Evolutionary conservation across 2,113 vertebrate species (phyloP).

Genomic region (Cichladusa arquata): DNA sequence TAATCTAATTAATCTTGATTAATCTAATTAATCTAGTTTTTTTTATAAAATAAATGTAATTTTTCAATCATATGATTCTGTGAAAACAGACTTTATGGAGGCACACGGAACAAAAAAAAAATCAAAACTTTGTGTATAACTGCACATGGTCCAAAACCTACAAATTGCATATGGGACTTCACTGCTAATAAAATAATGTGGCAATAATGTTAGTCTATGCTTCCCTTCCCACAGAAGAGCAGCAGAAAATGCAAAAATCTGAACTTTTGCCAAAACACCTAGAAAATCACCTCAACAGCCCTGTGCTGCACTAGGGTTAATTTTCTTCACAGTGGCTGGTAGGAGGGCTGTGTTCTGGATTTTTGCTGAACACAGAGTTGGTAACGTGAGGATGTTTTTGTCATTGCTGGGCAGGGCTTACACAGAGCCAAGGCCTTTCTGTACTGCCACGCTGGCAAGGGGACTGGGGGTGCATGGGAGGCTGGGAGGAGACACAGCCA

Average conservation of each 20-base stretch:
- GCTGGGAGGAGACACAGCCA: background rate
- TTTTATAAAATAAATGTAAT: background rate
- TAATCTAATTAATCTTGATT: background rate
- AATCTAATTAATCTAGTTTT: background rate
- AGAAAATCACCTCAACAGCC: background rate
- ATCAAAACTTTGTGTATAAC: background rate
- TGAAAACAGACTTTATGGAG: background rate
- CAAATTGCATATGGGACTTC: background rate
- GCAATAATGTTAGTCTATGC: constrained; percentile 8
- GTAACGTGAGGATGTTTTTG: background rate
- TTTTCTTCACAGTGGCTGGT: background rate
- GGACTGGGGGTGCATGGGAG: too few species aligned
- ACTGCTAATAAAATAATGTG: background rate
- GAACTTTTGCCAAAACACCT: background rate
- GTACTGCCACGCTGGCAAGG: background rate
- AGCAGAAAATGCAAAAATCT: background rate
- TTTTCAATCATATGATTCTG: background rate
- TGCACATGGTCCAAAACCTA: constrained; percentile 14
- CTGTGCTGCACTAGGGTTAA: background rate
- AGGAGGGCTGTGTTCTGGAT: background rate
- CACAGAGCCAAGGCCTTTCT: background rate
- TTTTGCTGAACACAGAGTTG: background rate
- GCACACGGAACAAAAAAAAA: background rate
- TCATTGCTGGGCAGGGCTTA: background rate
- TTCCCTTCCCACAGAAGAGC: background rate